Conservation (phyloP, 2,888 invertebrate genomes). For the Dynastes maya region DNA sequence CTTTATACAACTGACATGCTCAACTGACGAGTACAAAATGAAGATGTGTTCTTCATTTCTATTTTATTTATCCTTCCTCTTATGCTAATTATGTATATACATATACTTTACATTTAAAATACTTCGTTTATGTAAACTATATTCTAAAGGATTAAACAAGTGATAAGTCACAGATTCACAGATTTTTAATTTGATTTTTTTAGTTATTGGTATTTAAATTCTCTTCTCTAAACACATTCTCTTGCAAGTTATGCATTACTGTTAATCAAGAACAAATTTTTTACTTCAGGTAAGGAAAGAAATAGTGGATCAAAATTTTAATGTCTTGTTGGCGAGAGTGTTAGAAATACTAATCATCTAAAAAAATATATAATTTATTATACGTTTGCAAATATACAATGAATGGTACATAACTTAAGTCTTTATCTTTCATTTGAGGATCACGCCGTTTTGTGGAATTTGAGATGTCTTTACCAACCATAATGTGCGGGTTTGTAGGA, state of each 20-base stretch:
- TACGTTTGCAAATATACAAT: conserved; percentile 28
- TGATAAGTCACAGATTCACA: too few species aligned
- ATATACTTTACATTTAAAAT: too few species aligned
- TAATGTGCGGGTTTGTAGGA: conserved; percentile 61
- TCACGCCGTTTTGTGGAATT: conserved; percentile 10
- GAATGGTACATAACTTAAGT: not conserved
- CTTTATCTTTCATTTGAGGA: conserved; percentile 6
- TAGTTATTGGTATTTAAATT: not conserved
- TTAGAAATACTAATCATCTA: not conserved
- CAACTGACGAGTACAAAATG: not conserved
- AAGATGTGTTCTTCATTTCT: not conserved
- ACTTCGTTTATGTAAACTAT: too few species aligned
- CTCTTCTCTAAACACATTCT: not conserved
- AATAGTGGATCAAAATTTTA: too few species aligned
- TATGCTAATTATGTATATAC: not conserved
- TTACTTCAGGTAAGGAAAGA: too few species aligned
- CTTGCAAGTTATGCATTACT: not conserved
- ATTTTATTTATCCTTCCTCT: not conserved
- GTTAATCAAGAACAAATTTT: too few species aligned
- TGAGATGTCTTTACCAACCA: conserved; percentile 26
- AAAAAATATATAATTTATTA: conserved; percentile 35
- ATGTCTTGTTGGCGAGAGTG: too few species aligned
- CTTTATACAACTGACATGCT: not conserved
- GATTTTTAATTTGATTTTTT: too few species aligned
- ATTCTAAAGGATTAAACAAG: too few species aligned